Evolutionary conservation across 2,797 vertebrate species (phyloP), one percentile per base, ranked within the genome.

Genomic region (Mus spretus): DNA sequence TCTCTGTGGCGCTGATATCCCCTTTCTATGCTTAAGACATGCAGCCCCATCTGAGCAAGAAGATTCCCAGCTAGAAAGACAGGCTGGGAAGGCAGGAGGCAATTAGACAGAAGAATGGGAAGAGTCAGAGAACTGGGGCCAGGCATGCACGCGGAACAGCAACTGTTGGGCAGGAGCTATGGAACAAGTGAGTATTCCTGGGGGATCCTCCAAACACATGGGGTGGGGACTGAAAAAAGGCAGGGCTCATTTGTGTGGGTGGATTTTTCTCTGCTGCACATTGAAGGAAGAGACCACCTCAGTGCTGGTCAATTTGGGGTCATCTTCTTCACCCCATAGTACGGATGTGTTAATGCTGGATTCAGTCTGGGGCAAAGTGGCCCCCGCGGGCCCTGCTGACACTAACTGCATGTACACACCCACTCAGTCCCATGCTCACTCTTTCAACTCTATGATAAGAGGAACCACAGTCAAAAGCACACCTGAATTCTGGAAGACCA

Each of bases 111-210:
- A 40, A 37, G 63, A 40, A 61, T 3, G 11, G 61, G 78, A 82
- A 47, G 63, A 26, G 22, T 59, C 59, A 40, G 81, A 53, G 90
- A 75, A 70, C 0, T 67, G 40, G 24, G 34, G 84, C 79, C 77
- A 84, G 84, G 84, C 12, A n/a, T 28, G 10, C 17, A 37, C 59
- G 37, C 53, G 72, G 59, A 57, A 44, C 8, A 7, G 74, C 74
- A 77, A 22, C 55, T 3, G 80, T 47, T 22, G 78, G 86, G 74
- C 95, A 57, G 91, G 63, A 37, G n/a, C 70, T 75, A 31, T 57
- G 95, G 94, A 97, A 97, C 72, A 93, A 88, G 59, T 93, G 96
- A 96, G 53, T 90, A 28, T 40, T 90, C 63, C 88, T 26, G 17
- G 78, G 86, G 90, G 81, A 94, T 57, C 63, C 77, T 77, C 78